Base-by-base conservation (phyloP, 2,797 vertebrate genomes). In the Rhincodon typus region DNA sequence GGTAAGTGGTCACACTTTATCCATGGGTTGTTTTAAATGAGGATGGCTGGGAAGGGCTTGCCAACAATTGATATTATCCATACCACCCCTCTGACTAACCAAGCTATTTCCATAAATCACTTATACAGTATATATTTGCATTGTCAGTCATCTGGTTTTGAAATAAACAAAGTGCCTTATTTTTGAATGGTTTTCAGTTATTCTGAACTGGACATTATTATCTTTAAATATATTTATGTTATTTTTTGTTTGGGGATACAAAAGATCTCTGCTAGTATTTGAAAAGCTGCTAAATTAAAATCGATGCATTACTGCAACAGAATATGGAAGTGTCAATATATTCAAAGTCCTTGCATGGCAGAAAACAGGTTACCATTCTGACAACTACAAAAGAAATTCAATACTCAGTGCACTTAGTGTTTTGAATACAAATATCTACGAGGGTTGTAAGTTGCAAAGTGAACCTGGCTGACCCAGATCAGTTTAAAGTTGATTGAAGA, bases 401-500 rank as follows among this genome's bases (percentile, higher is more conserved):
- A 95, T 95, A 95, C 94, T 95, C 94, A 30, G 6, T 57, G 57
- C 8, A 72, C 15, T 72, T 72, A 42, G 42, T 57, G 50, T 74
- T 46, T 95, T 95, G 30, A 95, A 95, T 95, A 6, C 25, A 95
- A 95, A 95, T 95, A 74, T 77, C 70, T 74, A 38, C 7, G 94
- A 74, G 70, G 15, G 70, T 46, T 93, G 69, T 77, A 46, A 50
- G 42, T 74, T 6, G 46, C 69, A 94, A 74, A 74, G 69, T 72
- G 42, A 94, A 74, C 66, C 94, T 94, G 46, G 30, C 42, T 94
- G 69, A 34, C 88, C 88, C 88, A 91, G 88, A 66, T 91, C 88
- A 91, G 88, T 91, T 95, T 93, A 93, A 95, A 95, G 70, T 95
- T 74, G 70, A 95, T 95, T 95, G 94, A 95, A 72, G 69, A 50